phyloP scores from a whole-genome alignment of 2,113 vertebrate species.

The Oxygymnocypris stewartii region DNA sequence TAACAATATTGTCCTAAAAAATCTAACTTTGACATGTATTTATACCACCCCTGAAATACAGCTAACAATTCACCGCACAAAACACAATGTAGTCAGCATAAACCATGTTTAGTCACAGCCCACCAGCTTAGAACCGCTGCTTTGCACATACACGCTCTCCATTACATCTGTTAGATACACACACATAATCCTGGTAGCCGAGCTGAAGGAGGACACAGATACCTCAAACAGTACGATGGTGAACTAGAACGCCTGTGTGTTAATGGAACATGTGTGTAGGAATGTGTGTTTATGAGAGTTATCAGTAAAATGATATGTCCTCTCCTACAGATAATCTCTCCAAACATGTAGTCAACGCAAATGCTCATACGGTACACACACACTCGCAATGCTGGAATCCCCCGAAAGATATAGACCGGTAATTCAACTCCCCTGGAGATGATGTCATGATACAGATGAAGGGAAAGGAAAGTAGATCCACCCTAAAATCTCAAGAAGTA shows the following conservation, averaged over 20 bases:
- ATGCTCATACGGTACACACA: conserved; percentile 26
- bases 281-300: conserved; percentile 5
- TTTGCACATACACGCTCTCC: background rate
- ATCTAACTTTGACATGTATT: background rate
- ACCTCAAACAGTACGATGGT: conserved; percentile 23
- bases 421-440: conserved; percentile 44
- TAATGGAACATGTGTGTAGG: conserved; percentile 39
- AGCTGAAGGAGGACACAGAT: conserved; percentile 4
- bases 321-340: conserved; percentile 38
- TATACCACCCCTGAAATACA: background rate
- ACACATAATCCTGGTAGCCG: background rate
- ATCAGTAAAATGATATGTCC: background rate
- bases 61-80: background rate
- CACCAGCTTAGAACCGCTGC: background rate
- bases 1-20: background rate
- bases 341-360: conserved; percentile 43
- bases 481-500: conserved; percentile 1
- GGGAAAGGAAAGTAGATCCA: conserved; percentile 35
- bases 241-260: conserved; percentile 21
- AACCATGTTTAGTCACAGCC: background rate
- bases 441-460: conserved; percentile 35
- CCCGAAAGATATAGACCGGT: conserved; percentile 44
- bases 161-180: background rate
- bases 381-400: conserved; percentile 46
- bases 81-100: background rate